These are phyloP conservation scores for Drosophila falleni DNA, from an alignment of 2,888 invertebrate species.

Conservation along the genomic window DNA sequence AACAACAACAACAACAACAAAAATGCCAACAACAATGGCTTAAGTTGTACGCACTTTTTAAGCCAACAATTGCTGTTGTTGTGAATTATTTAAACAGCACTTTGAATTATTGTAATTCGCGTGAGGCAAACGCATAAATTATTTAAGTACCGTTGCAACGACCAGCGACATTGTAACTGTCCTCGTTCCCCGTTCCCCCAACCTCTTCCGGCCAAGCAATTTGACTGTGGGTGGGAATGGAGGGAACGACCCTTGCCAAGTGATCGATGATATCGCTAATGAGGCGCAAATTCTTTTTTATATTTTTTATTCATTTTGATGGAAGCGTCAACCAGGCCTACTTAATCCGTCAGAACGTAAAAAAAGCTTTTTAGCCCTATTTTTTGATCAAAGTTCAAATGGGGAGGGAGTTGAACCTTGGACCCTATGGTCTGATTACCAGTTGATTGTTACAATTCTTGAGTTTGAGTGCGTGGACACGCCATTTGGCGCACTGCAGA, in stretches of 20 bases:
- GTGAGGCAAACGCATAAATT: slow-evolving; percentile 64
- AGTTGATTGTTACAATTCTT: slow-evolving; percentile 21
- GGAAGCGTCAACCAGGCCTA: slow-evolving; percentile 12
- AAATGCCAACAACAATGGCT: slow-evolving; percentile 4
- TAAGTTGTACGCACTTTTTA: slow-evolving; percentile 60
- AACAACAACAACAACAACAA: slow-evolving; percentile 23
- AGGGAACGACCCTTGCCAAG: slow-evolving; percentile 4
- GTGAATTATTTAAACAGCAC: slow-evolving; percentile 53
- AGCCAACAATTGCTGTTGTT: slow-evolving; percentile 39
- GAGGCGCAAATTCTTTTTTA: slow-evolving; percentile 47
- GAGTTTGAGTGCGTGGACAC: slow-evolving; percentile 24
- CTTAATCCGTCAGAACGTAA: slow-evolving; percentile 50
- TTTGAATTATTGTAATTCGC: slow-evolving; percentile 69
- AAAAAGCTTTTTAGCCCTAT: slow-evolving; percentile 36
- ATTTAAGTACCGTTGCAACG: slow-evolving; percentile 59
- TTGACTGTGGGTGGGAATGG: not conserved
- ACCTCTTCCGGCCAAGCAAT: slow-evolving; percentile 8
- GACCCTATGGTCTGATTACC: slow-evolving; percentile 46
- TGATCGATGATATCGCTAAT: slow-evolving; percentile 73
- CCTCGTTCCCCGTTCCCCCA: slow-evolving; percentile 15
- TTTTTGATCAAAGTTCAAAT: slow-evolving; percentile 62
- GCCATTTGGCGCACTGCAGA: not conserved
- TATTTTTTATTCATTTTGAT: slow-evolving; percentile 38
- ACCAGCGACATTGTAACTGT: slow-evolving; percentile 38
- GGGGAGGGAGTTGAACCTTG: slow-evolving; percentile 56